phyloP scores from a whole-genome alignment of 2,113 vertebrate species.

The Mirza zaza region DNA sequence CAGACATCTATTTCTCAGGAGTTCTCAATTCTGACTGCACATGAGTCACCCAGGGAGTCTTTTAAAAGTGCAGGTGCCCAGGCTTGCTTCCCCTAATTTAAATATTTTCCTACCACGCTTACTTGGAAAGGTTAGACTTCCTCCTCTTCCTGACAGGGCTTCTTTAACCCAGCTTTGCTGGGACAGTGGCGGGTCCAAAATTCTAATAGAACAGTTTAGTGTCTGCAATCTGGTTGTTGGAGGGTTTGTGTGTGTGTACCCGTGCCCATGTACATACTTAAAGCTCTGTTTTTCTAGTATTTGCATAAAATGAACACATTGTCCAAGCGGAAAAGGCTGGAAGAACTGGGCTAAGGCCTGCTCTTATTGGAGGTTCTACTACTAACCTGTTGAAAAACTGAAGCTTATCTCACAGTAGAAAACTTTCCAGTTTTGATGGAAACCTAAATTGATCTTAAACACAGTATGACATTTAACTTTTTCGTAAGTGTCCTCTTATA shows the following conservation, averaged over 20 bases:
- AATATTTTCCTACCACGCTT: neutral
- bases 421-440: neutral
- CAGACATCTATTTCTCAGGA: neutral
- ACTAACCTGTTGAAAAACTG: neutral
- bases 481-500: neutral
- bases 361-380: neutral
- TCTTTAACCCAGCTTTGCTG: neutral
- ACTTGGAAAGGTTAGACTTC: neutral
- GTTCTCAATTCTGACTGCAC: neutral
- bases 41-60: neutral
- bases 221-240: neutral
- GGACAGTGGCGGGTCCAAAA: neutral
- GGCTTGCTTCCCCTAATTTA: neutral
- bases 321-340: neutral
- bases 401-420: neutral
- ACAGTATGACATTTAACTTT: neutral
- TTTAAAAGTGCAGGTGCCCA: neutral
- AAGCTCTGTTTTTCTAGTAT: neutral
- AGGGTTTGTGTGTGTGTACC: neutral
- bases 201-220: neutral
- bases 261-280: neutral
- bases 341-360: neutral
- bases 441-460: neutral
- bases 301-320: neutral
- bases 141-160: neutral